Evolutionary conservation across 2,888 invertebrate species (phyloP).

Genomic region (Lasioglossum morio): DNA sequence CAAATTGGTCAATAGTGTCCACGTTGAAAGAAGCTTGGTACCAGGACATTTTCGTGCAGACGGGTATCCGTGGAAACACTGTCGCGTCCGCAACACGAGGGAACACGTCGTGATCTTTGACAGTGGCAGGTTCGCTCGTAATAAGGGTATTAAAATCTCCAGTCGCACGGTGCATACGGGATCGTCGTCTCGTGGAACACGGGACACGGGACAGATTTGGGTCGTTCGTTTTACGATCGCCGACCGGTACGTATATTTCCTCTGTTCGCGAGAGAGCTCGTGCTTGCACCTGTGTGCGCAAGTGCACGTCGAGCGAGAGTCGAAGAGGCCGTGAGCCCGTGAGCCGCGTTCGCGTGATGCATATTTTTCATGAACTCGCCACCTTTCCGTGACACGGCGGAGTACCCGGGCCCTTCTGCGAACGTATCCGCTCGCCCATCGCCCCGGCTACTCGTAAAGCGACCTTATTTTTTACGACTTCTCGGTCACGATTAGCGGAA

Average conservation of each 20-base stretch:
- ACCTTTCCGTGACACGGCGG: slow-evolving; percentile 82
- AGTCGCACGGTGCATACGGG: not conserved
- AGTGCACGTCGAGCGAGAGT: not conserved
- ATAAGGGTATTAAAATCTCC: slow-evolving; percentile 36
- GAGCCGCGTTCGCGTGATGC: slow-evolving; percentile 79
- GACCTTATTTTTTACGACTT: slow-evolving; percentile 81
- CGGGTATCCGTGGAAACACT: not conserved
- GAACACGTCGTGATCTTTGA: not conserved
- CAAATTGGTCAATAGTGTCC: not conserved
- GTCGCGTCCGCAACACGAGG: not conserved
- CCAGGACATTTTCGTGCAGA: not conserved
- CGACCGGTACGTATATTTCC: not conserved
- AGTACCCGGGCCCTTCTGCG: slow-evolving; percentile 78
- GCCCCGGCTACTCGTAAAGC: slow-evolving; percentile 82
- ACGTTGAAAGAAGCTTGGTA: not conserved
- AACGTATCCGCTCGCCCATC: slow-evolving; percentile 80
- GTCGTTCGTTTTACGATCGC: slow-evolving; percentile 78
- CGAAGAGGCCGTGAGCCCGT: slow-evolving; percentile 28
- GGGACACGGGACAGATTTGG: slow-evolving; percentile 76
- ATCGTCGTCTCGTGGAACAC: slow-evolving; percentile 18
- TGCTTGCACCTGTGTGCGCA: slow-evolving; percentile 53
- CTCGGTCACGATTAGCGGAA: slow-evolving; percentile 79
- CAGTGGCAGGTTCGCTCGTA: slow-evolving; percentile 10
- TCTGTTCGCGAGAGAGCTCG: slow-evolving; percentile 17
- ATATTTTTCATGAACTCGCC: slow-evolving; percentile 79